Evolutionary conservation across 1,140 invertebrate genomes (phyloP), one percentile per base, ranked within the genome.

Genomic region (Drosophila novamexicana): DNA sequence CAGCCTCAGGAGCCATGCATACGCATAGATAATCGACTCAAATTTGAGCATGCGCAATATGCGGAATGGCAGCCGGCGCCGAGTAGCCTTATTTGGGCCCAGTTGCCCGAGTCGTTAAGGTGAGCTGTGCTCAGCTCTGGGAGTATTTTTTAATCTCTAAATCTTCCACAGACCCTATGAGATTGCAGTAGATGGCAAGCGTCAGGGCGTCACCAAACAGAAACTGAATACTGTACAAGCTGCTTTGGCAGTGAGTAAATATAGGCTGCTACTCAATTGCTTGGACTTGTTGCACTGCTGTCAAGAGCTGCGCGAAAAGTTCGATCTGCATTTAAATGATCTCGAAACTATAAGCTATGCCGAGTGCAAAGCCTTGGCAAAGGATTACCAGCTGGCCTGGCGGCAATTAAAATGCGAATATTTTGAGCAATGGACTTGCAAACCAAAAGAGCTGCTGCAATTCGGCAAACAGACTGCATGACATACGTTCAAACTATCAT

Each of bases 201-300:
- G 95, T 72, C 95, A 97, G 92, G 97, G 97, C 3, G 93, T 95
- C 10, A 97, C 96, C 1, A 97, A 96, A 79, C 97, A 96, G 86
- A 94, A 94, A 59, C 66, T 93, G 12, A 79, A 94, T 56, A 94
- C 92, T 77, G 91, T 94, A 36, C 93, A 91, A 45, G 93, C 90
- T 63, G 93, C 93, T 64, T 90, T 97, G 69, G 90, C 92, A 57
- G 93, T 96, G 53, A 95, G 94, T 79, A 95, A 96, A 93, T 93
- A 93, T 76, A 94, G 94, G 76, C 69, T 97, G 5, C 94, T 96
- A 53, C 84, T 93, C 80, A 93, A 65, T 34, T 96, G 95, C 86
- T 57, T 94, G 16, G 77, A 93, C 18, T 79, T 95, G 57, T 75
- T 94, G 34, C 84, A 93, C 82, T 14, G 70, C 79, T 71, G 66